These are phyloP conservation scores for Taxidea taxus DNA, from an alignment of 2,113 vertebrate species.

Conservation along the genomic window DNA sequence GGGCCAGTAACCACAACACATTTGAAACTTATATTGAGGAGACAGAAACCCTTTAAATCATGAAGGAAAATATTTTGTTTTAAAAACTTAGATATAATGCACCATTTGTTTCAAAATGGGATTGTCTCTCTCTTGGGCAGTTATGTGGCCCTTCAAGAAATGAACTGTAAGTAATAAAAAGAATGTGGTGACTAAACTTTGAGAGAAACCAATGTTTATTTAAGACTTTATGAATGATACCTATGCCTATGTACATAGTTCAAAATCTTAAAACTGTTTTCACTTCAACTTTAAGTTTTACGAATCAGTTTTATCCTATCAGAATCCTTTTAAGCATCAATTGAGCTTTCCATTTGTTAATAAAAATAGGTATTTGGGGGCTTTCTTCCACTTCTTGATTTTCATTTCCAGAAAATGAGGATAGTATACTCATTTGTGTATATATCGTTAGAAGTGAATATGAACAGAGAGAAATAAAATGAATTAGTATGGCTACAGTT, in stretches of 20 bases:
- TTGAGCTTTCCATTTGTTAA: neutral
- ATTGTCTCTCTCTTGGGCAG: neutral
- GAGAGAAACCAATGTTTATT: neutral
- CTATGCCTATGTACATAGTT: neutral
- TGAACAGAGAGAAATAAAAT: slow-evolving; percentile 21
- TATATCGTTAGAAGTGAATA: slow-evolving; percentile 37
- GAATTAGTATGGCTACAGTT: neutral
- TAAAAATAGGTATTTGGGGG: neutral
- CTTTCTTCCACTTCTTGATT: neutral
- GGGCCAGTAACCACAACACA: neutral
- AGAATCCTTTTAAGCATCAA: neutral
- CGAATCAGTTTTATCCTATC: slow-evolving; percentile 12
- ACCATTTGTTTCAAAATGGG: neutral
- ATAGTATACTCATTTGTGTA: neutral
- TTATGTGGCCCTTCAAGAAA: neutral
- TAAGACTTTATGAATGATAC: neutral
- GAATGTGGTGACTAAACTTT: slow-evolving; percentile 6
- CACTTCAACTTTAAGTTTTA: neutral
- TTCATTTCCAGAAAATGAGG: slow-evolving; percentile 4
- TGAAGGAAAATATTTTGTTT: neutral
- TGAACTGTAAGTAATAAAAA: slow-evolving; percentile 22
- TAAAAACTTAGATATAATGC: neutral
- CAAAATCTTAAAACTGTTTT: neutral
- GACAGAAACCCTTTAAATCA: neutral
- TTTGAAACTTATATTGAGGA: neutral